Conservation (phyloP, 2,797 vertebrate species). For the Hydrocynus forskahlii region DNA sequence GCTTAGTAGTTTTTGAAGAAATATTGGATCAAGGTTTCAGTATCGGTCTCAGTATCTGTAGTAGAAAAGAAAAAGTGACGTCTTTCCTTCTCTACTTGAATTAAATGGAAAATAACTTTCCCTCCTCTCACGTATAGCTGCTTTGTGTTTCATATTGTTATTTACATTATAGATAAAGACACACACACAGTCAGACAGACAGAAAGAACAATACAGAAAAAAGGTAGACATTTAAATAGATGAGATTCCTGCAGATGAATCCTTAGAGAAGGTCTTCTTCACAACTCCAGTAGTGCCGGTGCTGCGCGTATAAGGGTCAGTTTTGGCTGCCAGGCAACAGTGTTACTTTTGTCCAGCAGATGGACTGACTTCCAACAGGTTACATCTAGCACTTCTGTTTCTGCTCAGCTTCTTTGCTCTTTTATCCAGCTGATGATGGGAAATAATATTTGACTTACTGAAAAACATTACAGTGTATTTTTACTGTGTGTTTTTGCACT, state of each 20-base stretch:
- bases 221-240: conserved; percentile 3
- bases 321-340: conserved; percentile 39
- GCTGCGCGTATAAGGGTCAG: conserved; percentile 16
- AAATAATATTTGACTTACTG: not conserved
- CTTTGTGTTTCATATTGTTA: too few relatives aligned
- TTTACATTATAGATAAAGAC: too few relatives aligned
- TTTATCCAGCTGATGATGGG: not conserved
- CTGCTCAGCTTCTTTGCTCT: not conserved
- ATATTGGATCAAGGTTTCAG: too few relatives aligned
- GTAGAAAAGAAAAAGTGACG: too few relatives aligned
- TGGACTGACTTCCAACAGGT: not conserved
- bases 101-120: too few relatives aligned
- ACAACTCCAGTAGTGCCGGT: conserved; percentile 1
- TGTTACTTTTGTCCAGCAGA: conserved; percentile 5
- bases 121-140: too few relatives aligned
- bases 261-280: conserved; percentile 13
- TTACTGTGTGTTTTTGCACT: not conserved
- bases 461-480: not conserved
- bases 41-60: too few relatives aligned
- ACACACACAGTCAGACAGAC: too few relatives aligned
- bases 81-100: too few relatives aligned
- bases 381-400: not conserved
- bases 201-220: not conserved
- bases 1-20: too few relatives aligned
- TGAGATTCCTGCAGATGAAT: not conserved